Percentiles rank a stretch among this genome's conserved stretches.
These are phyloP conservation scores for Tachina grossa DNA, from an alignment of 2,888 invertebrate genomes.

Conservation along the genomic window DNA sequence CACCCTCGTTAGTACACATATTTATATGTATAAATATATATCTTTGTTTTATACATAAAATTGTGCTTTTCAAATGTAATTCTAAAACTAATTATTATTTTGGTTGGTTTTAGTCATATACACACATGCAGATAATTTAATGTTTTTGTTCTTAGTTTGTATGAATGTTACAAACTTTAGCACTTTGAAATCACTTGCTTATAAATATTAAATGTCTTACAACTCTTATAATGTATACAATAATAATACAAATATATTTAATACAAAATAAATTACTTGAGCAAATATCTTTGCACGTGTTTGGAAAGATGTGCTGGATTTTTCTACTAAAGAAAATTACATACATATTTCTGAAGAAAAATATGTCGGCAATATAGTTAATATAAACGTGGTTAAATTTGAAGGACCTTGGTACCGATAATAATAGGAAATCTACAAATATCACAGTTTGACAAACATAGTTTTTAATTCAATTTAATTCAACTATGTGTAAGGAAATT, in stretches of 20 bases:
- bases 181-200: constrained; percentile 1
- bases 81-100: constrained; percentile 53
- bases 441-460: too few relatives aligned
- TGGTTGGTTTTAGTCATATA: constrained; percentile 16
- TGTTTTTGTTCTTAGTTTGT: not conserved
- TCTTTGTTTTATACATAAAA: not conserved
- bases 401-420: too few relatives aligned
- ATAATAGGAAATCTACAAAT: too few relatives aligned
- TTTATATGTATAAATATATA: not conserved
- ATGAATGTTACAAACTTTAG: not conserved
- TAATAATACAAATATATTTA: not conserved
- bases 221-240: constrained; percentile 13
- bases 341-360: too few relatives aligned
- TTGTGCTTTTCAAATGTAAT: constrained; percentile 25
- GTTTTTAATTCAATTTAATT: too few relatives aligned
- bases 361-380: too few relatives aligned
- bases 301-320: too few relatives aligned
- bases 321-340: too few relatives aligned
- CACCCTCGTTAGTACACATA: not conserved
- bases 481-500: too few relatives aligned
- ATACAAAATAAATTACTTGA: not conserved
- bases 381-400: too few relatives aligned
- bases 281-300: not conserved
- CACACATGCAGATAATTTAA: not conserved
- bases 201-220: constrained; percentile 27